Evolutionary conservation across 1,140 invertebrate species (phyloP).

Genomic region (Drosophila auraria): DNA sequence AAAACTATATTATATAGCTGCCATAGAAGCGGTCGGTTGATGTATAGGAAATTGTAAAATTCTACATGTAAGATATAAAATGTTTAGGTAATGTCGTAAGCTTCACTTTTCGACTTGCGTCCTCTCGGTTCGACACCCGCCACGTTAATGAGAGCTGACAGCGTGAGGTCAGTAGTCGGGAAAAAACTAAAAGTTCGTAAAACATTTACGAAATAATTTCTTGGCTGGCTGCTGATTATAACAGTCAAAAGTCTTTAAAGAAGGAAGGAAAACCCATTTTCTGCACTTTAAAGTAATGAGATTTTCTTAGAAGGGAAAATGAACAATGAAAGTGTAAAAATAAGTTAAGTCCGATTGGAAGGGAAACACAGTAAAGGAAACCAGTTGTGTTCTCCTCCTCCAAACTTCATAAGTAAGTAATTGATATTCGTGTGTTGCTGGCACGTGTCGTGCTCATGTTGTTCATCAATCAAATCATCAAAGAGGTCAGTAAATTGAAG

Average conservation of each 20-base stretch:
- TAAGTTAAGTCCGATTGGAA: no score
- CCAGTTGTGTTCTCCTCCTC: background rate
- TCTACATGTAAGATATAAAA: no score
- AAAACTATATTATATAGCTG: no score
- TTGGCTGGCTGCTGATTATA: slow-evolving; percentile 5
- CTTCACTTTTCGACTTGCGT: slow-evolving; percentile 11
- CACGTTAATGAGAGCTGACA: slow-evolving; percentile 11
- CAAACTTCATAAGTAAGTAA: slow-evolving; percentile 8
- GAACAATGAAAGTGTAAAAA: no score
- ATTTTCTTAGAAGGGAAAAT: no score
- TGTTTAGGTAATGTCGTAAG: no score
- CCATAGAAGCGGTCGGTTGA: no score
- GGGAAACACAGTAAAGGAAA: no score
- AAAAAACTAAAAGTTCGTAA: slow-evolving; percentile 2
- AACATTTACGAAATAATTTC: slow-evolving; percentile 16
- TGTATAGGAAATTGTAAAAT: no score
- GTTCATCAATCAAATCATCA: background rate
- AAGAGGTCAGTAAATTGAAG: slow-evolving; percentile 39
- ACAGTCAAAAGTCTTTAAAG: slow-evolving; percentile 17
- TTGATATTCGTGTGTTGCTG: slow-evolving; percentile 5
- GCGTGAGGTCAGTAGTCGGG: background rate
- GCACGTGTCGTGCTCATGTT: slow-evolving; percentile 28
- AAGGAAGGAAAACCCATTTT: no score
- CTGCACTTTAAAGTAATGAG: background rate
- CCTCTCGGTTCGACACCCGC: background rate